Percentiles rank a stretch among this genome's conserved stretches.
phyloP scores from a whole-genome alignment of 2,797 vertebrate genomes.

The Nasua narica region DNA sequence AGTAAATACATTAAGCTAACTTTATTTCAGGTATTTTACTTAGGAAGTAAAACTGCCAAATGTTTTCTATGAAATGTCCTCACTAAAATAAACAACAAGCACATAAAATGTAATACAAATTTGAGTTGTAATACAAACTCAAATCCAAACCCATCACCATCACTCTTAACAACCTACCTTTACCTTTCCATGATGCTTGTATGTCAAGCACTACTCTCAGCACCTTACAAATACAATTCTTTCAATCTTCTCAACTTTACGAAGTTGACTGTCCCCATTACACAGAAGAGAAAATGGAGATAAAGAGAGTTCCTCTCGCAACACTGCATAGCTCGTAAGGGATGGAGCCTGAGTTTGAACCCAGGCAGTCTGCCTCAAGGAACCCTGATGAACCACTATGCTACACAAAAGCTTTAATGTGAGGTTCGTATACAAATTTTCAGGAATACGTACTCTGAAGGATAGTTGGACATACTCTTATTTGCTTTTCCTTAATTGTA shows the following conservation, averaged over 20 bases:
- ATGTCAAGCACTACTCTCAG: background rate
- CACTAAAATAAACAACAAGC: background rate
- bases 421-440: background rate
- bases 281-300: background rate
- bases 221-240: background rate
- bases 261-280: background rate
- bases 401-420: background rate
- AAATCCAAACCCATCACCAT: background rate
- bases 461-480: background rate
- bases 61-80: background rate
- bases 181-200: background rate
- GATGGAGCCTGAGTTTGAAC: background rate
- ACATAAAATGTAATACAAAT: slow-evolving; percentile 9
- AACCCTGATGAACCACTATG: background rate
- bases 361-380: background rate
- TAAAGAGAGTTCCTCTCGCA: background rate
- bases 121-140: background rate
- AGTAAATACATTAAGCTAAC: slow-evolving; percentile 10
- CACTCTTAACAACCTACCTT: background rate
- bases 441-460: background rate
- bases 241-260: background rate
- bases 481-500: background rate
- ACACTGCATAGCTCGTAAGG: background rate
- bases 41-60: background rate
- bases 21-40: slow-evolving; percentile 10